A percentile compares a stretch with the other conserved stretches of the same genome.
Evolutionary conservation across 2,888 invertebrate genomes (phyloP).

Genomic region (Protonemura montana): DNA sequence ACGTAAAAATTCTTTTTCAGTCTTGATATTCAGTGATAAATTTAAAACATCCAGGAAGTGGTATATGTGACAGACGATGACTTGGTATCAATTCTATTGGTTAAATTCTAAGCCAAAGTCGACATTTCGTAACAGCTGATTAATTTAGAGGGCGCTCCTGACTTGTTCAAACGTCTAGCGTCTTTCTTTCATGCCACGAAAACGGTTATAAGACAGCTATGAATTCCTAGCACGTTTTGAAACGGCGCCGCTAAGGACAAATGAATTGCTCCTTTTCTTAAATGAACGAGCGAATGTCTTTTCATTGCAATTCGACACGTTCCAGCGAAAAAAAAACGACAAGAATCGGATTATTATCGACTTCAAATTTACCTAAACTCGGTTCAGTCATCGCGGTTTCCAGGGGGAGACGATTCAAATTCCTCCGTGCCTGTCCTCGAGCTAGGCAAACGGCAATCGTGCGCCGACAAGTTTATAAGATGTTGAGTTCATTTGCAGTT

Average conservation of each 20-base stretch:
- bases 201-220: neutral
- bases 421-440: neutral
- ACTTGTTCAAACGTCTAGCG: neutral
- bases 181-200: neutral
- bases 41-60: too few relatives aligned
- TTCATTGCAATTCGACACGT: neutral
- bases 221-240: neutral
- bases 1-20: too few relatives aligned
- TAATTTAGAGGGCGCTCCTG: neutral
- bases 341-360: slow-evolving; percentile 4
- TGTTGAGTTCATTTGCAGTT: neutral
- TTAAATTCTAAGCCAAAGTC: too few relatives aligned
- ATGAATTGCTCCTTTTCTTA: slow-evolving; percentile 4
- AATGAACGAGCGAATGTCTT: neutral
- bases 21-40: too few relatives aligned
- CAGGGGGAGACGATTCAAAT: neutral
- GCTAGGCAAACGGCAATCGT: neutral
- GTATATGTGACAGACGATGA: too few relatives aligned
- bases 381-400: neutral
- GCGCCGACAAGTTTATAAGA: neutral
- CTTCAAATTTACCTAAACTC: neutral
- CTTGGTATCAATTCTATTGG: too few relatives aligned
- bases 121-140: neutral
- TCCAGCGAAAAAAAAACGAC: neutral
- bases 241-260: neutral